Evolutionary conservation across 2,113 vertebrate species (phyloP), one percentile per base, ranked within the genome.

Genomic region (Psophia crepitans): DNA sequence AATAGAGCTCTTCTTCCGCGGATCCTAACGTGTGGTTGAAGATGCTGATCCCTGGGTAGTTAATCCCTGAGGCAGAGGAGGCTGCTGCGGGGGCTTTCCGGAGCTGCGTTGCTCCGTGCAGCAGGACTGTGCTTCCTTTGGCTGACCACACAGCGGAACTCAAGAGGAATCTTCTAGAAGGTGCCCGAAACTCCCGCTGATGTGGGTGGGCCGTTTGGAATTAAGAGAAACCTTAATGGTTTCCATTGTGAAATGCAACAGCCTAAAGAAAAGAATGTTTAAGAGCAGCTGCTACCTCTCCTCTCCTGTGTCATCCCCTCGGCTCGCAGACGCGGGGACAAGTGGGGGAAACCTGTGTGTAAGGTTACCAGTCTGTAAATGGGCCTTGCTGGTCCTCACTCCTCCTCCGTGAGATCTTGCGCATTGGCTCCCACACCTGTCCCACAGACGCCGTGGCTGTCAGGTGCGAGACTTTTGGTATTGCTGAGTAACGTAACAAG

Each of bases 361-460:
- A 11, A 20, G 49, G 17, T 37, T 5, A 8, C 41, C 12, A 4
- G 41, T 35, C 54, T 35, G 46, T 14, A 11, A 39, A 21, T 3
- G 46, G n/a, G 12, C 46, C 57, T n/a, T 32, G 48, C 41, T 66
- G 83, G 65, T 56, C 5, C 49, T 16, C 1, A 0, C 63, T 53
- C 28, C 53, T 75, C 9, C 70, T 58, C 23, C 53, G 9, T 15
- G 53, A 6, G 15, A 12, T 14, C 32, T 9, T 5, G 23, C 22
- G n/a, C 23, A 9, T 9, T 32, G 26, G 14, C 30, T 66, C 33
- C 65, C 76, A 6, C 21, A 3, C 28, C 63, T 39, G 30, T 9
- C 69, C 78, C 22, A 0, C 0, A 4, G 4, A 15, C 3, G 7
- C 60, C 8, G 0, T 6, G 2, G 17, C 57, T 58, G 39, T 7